Base-by-base conservation (phyloP, 1,140 invertebrate species). In the Bombus superbus region DNA sequence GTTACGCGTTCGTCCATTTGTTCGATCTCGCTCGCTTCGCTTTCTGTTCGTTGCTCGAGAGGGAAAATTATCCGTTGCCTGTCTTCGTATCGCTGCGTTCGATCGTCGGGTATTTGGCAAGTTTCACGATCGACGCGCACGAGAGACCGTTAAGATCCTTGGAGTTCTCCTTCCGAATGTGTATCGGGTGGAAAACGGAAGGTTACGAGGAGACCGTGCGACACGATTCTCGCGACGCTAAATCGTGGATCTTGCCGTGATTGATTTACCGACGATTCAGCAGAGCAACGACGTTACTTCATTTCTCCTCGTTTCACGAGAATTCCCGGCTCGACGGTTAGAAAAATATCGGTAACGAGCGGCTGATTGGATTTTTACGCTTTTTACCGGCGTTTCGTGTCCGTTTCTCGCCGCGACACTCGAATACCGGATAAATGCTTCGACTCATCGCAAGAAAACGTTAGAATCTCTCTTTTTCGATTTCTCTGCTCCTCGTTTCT, bases 271-370 rank as follows among this genome's bases (percentile, higher is more conserved):
- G 28, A 53, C 38, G 53, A 73, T 72, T 68, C n/a, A 62, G 35
- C 28, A n/a, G 53, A 25, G 11, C 77, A 40, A 66, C 62, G 40
- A 22, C 22, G 76, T 44, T 44, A 44, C 47, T 71, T 71, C 25
- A 47, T 38, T 69, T 47, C 64, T 40, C 25, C 15, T 69, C 32
- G 64, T 53, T 53, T 69, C 22, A 47, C 32, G 78, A 80, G 66
- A 69, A 69, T 53, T 53, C 47, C 47, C 47, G 6, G 47, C 47
- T 38, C 15, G 18, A 40, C 28, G 25, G 32, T 40, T 59, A 42
- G 68, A n/a, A 74, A 64, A 82, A 82, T 82, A 44, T 28, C 53
- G 6, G 53, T 75, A 81, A 73, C 81, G 71, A 81, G 79, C 79
- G 66, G 47, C 28, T 68, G 66, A 81, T 81, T n/a, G 38, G 47